Percentiles rank a stretch among this genome's conserved stretches.
phyloP scores from a whole-genome alignment of 2,113 vertebrate species.

The Murina feae region DNA sequence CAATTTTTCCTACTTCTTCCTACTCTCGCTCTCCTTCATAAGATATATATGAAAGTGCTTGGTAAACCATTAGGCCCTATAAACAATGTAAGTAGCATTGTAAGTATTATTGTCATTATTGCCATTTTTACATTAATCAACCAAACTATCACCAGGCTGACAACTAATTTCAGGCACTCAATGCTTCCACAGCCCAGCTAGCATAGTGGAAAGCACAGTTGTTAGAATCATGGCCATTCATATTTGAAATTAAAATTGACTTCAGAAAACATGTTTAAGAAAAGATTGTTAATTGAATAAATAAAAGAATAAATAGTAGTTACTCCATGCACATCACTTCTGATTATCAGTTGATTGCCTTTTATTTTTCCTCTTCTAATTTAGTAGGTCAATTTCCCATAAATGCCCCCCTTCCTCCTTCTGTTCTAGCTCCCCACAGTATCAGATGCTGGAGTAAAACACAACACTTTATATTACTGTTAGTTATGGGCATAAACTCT shows the following conservation, averaged over 20 bases:
- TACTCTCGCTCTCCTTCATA: background rate
- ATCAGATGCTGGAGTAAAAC: background rate
- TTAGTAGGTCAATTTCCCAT: background rate
- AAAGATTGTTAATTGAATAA: background rate
- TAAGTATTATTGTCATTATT: background rate
- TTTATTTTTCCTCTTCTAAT: conserved; percentile 10
- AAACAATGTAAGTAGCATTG: background rate
- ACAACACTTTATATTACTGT: background rate
- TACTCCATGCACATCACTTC: background rate
- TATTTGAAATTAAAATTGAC: conserved; percentile 19
- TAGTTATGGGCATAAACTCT: background rate
- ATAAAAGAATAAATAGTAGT: background rate
- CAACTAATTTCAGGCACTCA: background rate
- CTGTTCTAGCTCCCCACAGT: background rate
- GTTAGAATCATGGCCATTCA: background rate
- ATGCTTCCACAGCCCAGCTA: background rate
- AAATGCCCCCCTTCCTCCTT: background rate
- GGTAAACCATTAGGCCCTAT: background rate
- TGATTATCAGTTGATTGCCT: background rate
- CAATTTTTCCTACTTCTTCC: conserved; percentile 22
- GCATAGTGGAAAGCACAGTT: background rate
- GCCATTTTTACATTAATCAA: background rate
- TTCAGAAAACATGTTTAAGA: conserved; percentile 20
- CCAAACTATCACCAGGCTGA: background rate
- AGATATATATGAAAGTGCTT: background rate